phyloP scores from a whole-genome alignment of 2,888 invertebrate genomes.

The Rhamnusium bicolor region DNA sequence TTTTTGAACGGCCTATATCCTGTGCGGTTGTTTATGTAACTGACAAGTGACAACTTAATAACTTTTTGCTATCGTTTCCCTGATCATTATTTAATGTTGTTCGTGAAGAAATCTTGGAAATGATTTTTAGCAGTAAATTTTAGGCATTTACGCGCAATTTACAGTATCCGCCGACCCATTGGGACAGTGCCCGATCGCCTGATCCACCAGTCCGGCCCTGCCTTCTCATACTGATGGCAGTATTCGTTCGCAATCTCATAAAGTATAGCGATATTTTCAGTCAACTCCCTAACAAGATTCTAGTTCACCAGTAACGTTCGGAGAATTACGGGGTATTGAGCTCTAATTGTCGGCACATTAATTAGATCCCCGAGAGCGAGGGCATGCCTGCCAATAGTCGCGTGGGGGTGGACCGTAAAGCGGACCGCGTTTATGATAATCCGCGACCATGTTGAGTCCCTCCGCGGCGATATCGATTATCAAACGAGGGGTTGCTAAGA shows the following conservation, averaged over 20 bases:
- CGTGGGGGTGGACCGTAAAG: conserved; percentile 47
- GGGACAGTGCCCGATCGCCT: too few species aligned
- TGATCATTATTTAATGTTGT: too few species aligned
- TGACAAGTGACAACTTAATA: too few species aligned
- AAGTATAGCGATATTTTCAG: background rate
- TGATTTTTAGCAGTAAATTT: too few species aligned
- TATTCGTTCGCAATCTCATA: background rate
- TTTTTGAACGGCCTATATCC: too few species aligned
- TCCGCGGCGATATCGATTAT: conserved; percentile 44
- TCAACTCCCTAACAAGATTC: background rate
- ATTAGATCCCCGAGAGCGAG: conserved; percentile 33
- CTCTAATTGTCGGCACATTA: conserved; percentile 38
- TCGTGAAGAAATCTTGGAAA: too few species aligned
- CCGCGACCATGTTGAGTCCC: conserved; percentile 54
- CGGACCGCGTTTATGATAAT: conserved; percentile 55
- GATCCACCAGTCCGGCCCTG: too few species aligned
- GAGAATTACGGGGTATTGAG: conserved; percentile 22
- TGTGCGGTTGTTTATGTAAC: too few species aligned
- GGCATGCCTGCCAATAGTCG: conserved; percentile 44
- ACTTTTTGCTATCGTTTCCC: too few species aligned
- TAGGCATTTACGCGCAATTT: too few species aligned
- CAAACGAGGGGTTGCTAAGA: conserved; percentile 45
- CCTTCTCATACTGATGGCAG: too few species aligned
- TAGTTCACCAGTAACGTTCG: conserved; percentile 5
- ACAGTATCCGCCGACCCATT: too few species aligned